Percentiles rank a stretch among this genome's conserved stretches.
Conservation (phyloP, 2,113 vertebrate genomes). For the Nothoprocta pentlandii region DNA sequence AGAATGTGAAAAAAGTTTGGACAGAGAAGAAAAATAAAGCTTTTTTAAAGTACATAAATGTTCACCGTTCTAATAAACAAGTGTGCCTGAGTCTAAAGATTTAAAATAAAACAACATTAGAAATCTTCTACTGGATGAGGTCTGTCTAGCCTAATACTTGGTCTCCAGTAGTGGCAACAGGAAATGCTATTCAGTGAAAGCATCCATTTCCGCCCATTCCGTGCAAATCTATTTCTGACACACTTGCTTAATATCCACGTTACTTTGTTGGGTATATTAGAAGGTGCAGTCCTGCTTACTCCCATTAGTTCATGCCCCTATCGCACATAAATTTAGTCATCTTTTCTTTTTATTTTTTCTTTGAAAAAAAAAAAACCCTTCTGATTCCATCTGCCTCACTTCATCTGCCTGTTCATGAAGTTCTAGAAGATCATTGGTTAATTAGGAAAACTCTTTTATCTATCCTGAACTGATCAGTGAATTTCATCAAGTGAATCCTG, state of each 20-base stretch:
- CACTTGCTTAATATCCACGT: not conserved
- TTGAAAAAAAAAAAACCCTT: not conserved
- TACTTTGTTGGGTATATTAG: not conserved
- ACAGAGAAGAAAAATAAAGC: not conserved
- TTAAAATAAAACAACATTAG: not conserved
- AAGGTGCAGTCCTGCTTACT: not conserved
- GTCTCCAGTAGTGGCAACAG: not conserved
- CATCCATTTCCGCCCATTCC: not conserved
- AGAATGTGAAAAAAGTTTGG: not conserved
- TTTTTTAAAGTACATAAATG: not conserved
- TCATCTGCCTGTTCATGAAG: not conserved
- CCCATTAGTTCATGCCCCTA: not conserved
- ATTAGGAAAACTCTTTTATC: not conserved
- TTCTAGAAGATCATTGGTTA: not conserved
- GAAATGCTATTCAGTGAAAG: not conserved
- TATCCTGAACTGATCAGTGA: not conserved
- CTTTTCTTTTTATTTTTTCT: rapidly evolving
- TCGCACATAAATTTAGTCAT: not conserved
- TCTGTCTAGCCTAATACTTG: not conserved
- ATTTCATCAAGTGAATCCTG: not conserved
- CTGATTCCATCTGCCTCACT: rapidly evolving
- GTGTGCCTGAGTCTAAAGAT: not conserved
- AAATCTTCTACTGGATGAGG: not conserved
- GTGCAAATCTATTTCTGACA: not conserved
- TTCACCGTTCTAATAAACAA: not conserved